These are phyloP conservation scores for Dynastes tityus DNA, from an alignment of 2,888 invertebrate species.

Conservation along the genomic window DNA sequence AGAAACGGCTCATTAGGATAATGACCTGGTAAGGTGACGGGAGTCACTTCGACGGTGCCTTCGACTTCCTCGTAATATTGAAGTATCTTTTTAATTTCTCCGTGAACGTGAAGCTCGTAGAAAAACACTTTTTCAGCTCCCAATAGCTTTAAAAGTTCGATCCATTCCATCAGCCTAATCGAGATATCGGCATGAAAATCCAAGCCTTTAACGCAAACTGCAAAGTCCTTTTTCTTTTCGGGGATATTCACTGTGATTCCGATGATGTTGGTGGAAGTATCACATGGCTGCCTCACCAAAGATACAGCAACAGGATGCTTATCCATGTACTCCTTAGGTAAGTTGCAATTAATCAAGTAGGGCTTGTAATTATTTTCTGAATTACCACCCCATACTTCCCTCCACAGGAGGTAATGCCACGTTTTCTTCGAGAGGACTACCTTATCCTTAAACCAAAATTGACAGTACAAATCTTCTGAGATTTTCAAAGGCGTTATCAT, in stretches of 20 bases:
- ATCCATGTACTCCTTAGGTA: constrained; percentile 80
- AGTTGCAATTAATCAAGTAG: constrained; percentile 87
- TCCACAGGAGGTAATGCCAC: constrained; percentile 95
- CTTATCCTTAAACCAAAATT: constrained; percentile 90
- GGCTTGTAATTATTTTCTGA: constrained; percentile 89
- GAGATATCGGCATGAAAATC: constrained; percentile 92
- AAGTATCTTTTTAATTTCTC: constrained; percentile 86
- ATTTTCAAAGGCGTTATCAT: constrained; percentile 94
- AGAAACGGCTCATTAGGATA: constrained; percentile 88
- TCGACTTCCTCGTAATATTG: constrained; percentile 59
- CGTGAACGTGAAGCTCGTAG: constrained; percentile 89
- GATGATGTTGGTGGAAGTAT: constrained; percentile 85
- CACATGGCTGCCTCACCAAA: constrained; percentile 85
- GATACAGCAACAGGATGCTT: constrained; percentile 85
- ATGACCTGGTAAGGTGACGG: constrained; percentile 86
- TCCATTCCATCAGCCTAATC: constrained; percentile 90
- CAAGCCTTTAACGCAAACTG: constrained; percentile 92
- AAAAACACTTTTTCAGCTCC: constrained; percentile 92
- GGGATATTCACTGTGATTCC: constrained; percentile 84
- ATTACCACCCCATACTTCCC: constrained; percentile 95
- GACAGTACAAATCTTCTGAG: constrained; percentile 85
- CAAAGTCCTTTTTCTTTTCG: constrained; percentile 79
- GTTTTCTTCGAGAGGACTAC: constrained; percentile 86
- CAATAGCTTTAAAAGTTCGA: constrained; percentile 86
- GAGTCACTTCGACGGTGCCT: constrained; percentile 78